Percentiles rank a stretch among this genome's conserved stretches.
These are phyloP conservation scores for Lepidothrix coronata DNA, from an alignment of 2,113 vertebrate species.

Conservation along the genomic window DNA sequence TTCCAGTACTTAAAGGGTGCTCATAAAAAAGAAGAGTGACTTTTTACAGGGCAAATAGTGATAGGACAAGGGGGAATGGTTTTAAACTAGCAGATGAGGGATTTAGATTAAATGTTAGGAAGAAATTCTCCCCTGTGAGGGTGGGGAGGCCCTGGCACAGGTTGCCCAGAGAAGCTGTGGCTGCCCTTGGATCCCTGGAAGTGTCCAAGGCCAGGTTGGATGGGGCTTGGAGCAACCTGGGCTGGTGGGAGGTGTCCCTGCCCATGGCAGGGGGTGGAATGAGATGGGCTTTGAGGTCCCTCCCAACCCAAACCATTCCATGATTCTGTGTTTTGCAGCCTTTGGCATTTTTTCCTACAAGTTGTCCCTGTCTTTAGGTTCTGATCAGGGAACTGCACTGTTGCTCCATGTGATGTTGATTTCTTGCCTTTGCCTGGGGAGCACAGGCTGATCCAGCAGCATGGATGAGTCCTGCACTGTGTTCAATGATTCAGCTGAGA, in stretches of 20 bases:
- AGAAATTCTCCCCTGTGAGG: not conserved
- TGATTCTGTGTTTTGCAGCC: not conserved
- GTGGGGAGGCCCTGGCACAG: not conserved
- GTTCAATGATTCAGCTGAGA: not conserved
- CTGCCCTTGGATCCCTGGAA: not conserved
- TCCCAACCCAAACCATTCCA: not conserved
- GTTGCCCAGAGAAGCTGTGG: not conserved
- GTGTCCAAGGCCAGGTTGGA: not conserved
- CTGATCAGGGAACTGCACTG: not conserved
- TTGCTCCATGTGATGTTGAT: rapidly evolving
- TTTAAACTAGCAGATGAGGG: not conserved
- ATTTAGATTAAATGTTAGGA: rapidly evolving
- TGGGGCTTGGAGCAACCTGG: not conserved
- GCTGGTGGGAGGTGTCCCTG: not conserved
- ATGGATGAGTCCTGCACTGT: not conserved
- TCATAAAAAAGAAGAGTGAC: not conserved
- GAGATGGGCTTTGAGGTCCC: rapidly evolving
- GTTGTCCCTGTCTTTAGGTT: not conserved
- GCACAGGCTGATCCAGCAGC: not conserved
- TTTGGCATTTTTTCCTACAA: not conserved
- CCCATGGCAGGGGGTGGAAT: not conserved
- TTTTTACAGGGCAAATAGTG: not conserved
- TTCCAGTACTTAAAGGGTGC: not conserved
- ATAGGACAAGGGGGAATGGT: not conserved
- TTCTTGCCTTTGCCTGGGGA: not conserved